Base-by-base conservation (phyloP, 2,113 vertebrate species). In the Pan troglodytes region DNA sequence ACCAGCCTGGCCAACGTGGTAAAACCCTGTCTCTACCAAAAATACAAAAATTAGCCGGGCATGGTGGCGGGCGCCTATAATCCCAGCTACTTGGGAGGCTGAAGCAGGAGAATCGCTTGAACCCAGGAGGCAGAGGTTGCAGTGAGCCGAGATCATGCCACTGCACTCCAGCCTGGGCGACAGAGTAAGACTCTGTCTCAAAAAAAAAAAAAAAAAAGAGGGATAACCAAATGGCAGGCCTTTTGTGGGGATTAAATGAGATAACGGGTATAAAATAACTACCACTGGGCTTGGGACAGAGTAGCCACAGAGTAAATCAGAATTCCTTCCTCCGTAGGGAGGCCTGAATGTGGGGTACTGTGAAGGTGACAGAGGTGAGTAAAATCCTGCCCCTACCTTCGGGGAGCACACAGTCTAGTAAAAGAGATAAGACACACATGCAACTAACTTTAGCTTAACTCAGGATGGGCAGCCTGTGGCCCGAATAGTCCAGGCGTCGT, bases 401-500 rank as follows among this genome's bases (percentile, higher is more conserved):
- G 76, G 96, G 45, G 23, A 89, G 87, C 67, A 93, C 12, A 40
- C 11, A 70, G 75, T 50, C 43, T 70, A 86, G 43, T 50, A 57
- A 75, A 55, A 89, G n/a, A 84, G 61, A 9, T 5, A 95, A 79
- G 59, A 82, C 52, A 97, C 52, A 92, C 23, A 80, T 27, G 35
- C 61, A 90, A 35, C 70, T 79, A 59, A 85, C 79, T 91, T 91
- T 81, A 95, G 50, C 23, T 88, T 82, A 95, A 90, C 70, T 95
- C 23, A 67, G 18, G 45, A 76, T 89, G 59, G 81, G 82, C 11
- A 97, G 73, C 30, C 67, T 88, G 7, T 8, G 72, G 67, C 7
- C 78, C 86, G 35, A 88, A 91, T 3, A 25, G 32, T 48, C 57
- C 61, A 90, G 75, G 94, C 6, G 27, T 76, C 40, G 68, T 4